phyloP scores from a whole-genome alignment of 2,113 vertebrate species.

The Neogobius melanostomus region DNA sequence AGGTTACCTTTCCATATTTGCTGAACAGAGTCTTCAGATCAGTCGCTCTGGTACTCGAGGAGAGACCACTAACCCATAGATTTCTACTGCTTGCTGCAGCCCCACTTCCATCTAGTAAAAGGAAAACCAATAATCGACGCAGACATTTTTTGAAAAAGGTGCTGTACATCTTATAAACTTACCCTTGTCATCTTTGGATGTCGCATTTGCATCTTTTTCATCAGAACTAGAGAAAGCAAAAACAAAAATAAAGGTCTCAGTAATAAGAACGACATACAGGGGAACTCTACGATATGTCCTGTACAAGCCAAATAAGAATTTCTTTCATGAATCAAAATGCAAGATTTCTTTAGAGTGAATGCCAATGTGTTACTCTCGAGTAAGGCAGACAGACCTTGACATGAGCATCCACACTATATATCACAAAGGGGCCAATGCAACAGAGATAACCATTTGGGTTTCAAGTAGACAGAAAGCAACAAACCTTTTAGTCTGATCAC shows the following conservation, averaged over 20 bases:
- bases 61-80: conserved; percentile 96
- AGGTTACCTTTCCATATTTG: conserved; percentile 92
- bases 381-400: conserved; percentile 64
- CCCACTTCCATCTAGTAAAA: conserved; percentile 61
- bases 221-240: conserved; percentile 85
- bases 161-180: conserved; percentile 12
- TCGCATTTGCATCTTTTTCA: conserved; percentile 79
- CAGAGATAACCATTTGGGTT: conserved; percentile 91
- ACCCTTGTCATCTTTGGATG: conserved; percentile 93
- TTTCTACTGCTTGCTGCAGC: conserved; percentile 77
- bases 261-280: conserved; percentile 20
- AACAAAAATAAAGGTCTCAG: conserved; percentile 30
- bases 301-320: conserved; percentile 26
- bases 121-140: not conserved
- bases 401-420: conserved; percentile 77
- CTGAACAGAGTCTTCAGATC: conserved; percentile 97
- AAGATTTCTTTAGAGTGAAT: conserved; percentile 39
- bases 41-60: conserved; percentile 92
- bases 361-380: conserved; percentile 50
- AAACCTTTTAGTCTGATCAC: conserved; percentile 99
- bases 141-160: not conserved
- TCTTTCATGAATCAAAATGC: conserved; percentile 45
- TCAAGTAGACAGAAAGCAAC: conserved; percentile 99
- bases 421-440: conserved; percentile 87
- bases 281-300: conserved; percentile 19